phyloP scores from a whole-genome alignment of 2,888 invertebrate genomes.

The Pammene aurita region DNA sequence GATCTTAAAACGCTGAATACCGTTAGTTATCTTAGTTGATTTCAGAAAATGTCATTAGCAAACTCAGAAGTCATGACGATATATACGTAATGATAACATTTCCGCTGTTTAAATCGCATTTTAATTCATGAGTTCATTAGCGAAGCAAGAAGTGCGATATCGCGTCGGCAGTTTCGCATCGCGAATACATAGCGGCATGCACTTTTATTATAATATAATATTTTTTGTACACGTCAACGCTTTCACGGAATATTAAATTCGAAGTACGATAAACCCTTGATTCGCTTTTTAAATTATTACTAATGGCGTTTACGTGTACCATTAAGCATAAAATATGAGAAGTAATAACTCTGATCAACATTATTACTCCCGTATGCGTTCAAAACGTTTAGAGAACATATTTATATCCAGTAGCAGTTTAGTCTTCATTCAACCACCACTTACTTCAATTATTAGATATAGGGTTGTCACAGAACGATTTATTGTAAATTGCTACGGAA shows the following conservation, averaged over 20 bases:
- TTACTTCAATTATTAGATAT: conserved; percentile 52
- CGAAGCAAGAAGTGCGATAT: conserved; percentile 38
- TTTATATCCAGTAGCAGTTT: conserved; percentile 45
- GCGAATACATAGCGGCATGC: conserved; percentile 12
- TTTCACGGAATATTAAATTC: conserved; percentile 15
- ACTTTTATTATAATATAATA: conserved; percentile 14
- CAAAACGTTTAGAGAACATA: conserved; percentile 40
- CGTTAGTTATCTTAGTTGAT: conserved; percentile 39
- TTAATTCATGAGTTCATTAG: conserved; percentile 41
- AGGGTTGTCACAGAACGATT: conserved; percentile 1
- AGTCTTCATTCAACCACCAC: conserved; percentile 44
- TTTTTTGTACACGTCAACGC: conserved; percentile 7
- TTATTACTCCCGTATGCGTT: conserved; percentile 19
- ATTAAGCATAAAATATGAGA: conserved; percentile 5
- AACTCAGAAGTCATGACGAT: conserved; percentile 16
- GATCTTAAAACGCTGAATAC: conserved; percentile 44
- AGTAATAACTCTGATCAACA: conserved; percentile 24
- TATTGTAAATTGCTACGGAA: conserved; percentile 13
- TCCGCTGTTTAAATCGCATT: conserved; percentile 37
- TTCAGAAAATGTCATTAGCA: conserved; percentile 37
- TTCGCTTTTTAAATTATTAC: conserved; percentile 21
- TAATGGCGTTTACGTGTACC: conserved; percentile 22
- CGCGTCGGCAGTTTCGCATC: conserved; percentile 16
- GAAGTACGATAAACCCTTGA: conserved; percentile 10
- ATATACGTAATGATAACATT: conserved; percentile 40